Base-by-base conservation (phyloP, 2,888 invertebrate species). In the Serrognathus titanus region DNA sequence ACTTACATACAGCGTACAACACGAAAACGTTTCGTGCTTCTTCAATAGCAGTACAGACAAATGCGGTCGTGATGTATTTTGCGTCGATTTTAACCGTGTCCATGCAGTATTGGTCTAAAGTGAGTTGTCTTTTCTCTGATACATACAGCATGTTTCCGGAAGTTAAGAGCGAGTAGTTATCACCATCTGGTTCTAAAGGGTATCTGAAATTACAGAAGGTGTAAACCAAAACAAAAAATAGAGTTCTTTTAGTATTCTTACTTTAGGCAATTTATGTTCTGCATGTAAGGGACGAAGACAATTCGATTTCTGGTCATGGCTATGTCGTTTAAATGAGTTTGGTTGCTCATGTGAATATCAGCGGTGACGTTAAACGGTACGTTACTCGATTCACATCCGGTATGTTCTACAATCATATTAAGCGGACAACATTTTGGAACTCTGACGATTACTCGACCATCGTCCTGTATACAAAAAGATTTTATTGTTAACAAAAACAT, bases 401-500 rank as follows among this genome's bases (percentile, higher is more conserved):
- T 1, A 2, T 4, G 7, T 1, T 53, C 38, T 13, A 67, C 47
- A 6, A 64, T 56, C 36, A 57, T n/a, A 13, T 52, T 36, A 7
- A 60, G 20, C 1, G 63, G 59, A 48, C 55, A 71, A 49, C 72
- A 72, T 60, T 70, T 71, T 16, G 67, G 68, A 5, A 70, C 58
- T 6, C 67, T 62, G 43, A 66, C 64, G 10, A 67, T 62, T 10
- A 38, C 41, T 20, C 58, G 62, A 20, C 58, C 59, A 51, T 66
- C 63, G 49, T 51, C 45, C 67, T 61, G n/a, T n/a, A 59, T 51
- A n/a, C 9, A 16, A 16, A 43, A 43, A 13, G 7, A n/a, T n/a
- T n/a, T n/a, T n/a, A n/a, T n/a, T n/a, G n/a, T n/a, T n/a, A n/a
- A n/a, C n/a, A n/a, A n/a, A n/a, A n/a, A n/a, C n/a, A 11, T 43